Evolutionary conservation across 1,140 invertebrate genomes (phyloP).

Genomic region (Ceratitis capitata): DNA sequence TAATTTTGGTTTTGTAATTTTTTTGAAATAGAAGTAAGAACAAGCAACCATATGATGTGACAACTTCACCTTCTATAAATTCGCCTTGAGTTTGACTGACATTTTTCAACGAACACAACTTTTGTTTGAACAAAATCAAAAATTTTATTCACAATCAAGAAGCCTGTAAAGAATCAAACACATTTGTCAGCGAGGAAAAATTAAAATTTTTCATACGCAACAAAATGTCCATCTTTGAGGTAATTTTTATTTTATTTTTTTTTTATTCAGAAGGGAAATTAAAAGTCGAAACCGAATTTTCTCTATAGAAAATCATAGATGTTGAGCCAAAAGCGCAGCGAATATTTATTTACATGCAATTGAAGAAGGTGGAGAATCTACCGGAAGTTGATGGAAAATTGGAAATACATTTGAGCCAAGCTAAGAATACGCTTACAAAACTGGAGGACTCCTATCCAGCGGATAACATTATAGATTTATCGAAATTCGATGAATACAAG

Average conservation of each 20-base stretch:
- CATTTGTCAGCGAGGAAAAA: no score
- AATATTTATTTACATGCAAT: constrained; percentile 55
- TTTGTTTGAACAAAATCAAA: no score
- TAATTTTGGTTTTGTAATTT: no score
- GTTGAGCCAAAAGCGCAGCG: constrained; percentile 38
- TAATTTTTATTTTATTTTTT: background rate
- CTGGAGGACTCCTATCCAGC: constrained; percentile 55
- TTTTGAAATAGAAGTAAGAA: no score
- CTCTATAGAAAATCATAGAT: background rate
- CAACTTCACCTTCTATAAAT: no score
- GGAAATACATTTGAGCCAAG: constrained; percentile 54
- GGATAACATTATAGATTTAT: constrained; percentile 52
- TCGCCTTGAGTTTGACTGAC: no score
- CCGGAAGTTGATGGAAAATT: constrained; percentile 47
- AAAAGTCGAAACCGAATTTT: background rate
- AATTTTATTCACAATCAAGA: no score
- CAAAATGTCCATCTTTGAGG: background rate
- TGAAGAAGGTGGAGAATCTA: constrained; percentile 49
- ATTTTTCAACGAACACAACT: no score
- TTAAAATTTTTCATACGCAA: background rate
- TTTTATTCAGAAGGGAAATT: background rate
- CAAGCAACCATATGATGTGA: no score
- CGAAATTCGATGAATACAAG: constrained; percentile 47
- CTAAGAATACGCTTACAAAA: constrained; percentile 53
- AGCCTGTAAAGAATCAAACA: no score